Conservation (phyloP, 2,797 vertebrate species). For the Tiaroga cobitis region DNA sequence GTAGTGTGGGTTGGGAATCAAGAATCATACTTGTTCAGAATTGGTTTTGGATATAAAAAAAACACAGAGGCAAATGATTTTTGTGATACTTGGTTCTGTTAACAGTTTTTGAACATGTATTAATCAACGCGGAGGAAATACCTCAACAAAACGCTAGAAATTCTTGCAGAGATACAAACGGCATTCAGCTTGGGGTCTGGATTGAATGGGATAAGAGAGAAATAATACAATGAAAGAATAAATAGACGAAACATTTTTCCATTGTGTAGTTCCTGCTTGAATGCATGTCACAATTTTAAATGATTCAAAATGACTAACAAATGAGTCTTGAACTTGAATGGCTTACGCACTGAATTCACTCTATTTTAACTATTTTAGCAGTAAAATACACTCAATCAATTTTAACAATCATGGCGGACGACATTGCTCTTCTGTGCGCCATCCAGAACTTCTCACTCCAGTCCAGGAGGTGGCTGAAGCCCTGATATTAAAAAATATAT, state of each 20-base stretch:
- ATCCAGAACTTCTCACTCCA: not conserved
- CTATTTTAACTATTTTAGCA: not conserved
- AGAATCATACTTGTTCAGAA: not conserved
- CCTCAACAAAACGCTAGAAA: not conserved
- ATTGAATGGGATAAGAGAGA: not conserved
- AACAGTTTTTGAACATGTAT: not conserved
- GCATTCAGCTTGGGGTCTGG: not conserved
- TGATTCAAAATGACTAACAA: not conserved
- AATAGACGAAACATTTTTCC: not conserved
- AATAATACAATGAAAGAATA: not conserved
- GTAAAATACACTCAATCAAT: not conserved
- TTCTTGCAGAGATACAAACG: not conserved
- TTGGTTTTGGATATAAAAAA: not conserved
- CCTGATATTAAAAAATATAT: no score
- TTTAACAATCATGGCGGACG: not conserved
- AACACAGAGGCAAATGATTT: not conserved
- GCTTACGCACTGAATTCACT: not conserved
- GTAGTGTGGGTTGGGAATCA: not conserved
- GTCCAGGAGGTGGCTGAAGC: no score
- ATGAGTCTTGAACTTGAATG: not conserved
- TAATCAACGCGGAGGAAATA: no score
- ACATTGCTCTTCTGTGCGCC: not conserved
- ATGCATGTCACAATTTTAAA: not conserved
- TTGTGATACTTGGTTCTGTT: not conserved
- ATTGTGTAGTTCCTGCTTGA: not conserved